Percentiles rank a stretch among this genome's conserved stretches.
phyloP scores from a whole-genome alignment of 1,140 invertebrate genomes.

The Nasonia longicornis region DNA sequence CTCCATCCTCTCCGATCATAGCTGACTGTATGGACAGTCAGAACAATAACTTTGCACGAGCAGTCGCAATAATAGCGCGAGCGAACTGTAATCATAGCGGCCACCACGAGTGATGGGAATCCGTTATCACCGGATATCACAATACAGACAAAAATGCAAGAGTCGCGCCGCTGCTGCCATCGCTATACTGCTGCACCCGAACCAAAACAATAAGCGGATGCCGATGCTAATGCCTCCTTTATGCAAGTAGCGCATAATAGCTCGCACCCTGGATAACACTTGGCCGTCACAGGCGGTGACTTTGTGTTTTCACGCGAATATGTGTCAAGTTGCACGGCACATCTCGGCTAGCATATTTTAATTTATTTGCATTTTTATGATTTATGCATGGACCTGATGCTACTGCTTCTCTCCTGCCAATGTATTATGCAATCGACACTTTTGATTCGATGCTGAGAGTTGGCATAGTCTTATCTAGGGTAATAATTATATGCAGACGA shows the following conservation, averaged over 20 bases:
- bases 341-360: not conserved
- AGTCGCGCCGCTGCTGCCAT: not conserved
- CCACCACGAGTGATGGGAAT: constrained; percentile 54
- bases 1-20: not conserved
- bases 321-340: not conserved
- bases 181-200: not conserved
- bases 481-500: too few relatives aligned
- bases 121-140: constrained; percentile 58
- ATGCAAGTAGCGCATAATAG: constrained; percentile 53
- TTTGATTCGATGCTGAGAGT: not conserved
- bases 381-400: not conserved
- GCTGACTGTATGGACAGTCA: constrained; percentile 39
- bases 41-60: constrained; percentile 51
- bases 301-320: constrained; percentile 1
- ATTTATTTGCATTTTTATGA: constrained; percentile 3
- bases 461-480: too few relatives aligned
- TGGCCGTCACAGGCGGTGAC: not conserved
- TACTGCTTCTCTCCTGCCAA: too few relatives aligned
- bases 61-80: constrained; percentile 49
- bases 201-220: constrained; percentile 61
- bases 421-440: not conserved
- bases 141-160: constrained; percentile 56
- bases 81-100: constrained; percentile 49
- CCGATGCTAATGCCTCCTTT: constrained; percentile 56
- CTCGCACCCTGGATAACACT: not conserved